Base-by-base conservation (phyloP, 1,140 invertebrate genomes). In the Drosophila pandora region DNA sequence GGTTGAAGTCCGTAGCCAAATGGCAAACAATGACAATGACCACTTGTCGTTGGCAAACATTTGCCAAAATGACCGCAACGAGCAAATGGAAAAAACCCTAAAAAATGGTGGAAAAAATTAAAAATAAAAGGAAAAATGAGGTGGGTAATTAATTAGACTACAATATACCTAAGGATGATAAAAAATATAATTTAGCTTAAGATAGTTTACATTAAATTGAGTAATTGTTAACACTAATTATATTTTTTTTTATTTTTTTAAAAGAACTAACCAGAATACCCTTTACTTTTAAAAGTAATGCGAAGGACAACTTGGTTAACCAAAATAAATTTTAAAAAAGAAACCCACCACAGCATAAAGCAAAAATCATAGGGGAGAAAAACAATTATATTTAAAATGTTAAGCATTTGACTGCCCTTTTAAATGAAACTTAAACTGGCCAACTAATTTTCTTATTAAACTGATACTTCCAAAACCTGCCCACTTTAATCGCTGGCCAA, bases 11-110 rank as follows among this genome's bases (percentile, higher is more conserved):
- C 75, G 43, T 48, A 49, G 55, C 52, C 64, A 81, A 78, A 78
- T 64, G 65, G 61, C 79, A 75, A 88, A 79, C 82, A 82, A 83
- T 69, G 74, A 65, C 82, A 76, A 87, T 82, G 67, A 82, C 75
- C 83, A 82, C 79, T 88, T 63, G 82, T 78, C 63, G 65, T 63
- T 70, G 74, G 58, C 82, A 87, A 87, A 78, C 78, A 87, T 87
- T 82, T 77, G 55, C 56, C 67, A 64, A 75, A 84, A 81, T 85
- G 77, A 70, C 73, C 67, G 70, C 62, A 70, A 5, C 53, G 65
- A 53, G 45, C 47, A 47, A 69, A 48, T 68, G 41, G 37, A 48
- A 43, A 63, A 74, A 56, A 9, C 34, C 13, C 8, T 7, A 23
- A 21, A 47, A 22, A 47, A 47, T 22, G 13, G 13, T 17, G 13